A percentile compares a stretch with the other conserved stretches of the same genome.
Conservation (phyloP, 30 jellyfish, hydroid and myxozoan species). For the Calvadosia cruxmelitensis region DNA sequence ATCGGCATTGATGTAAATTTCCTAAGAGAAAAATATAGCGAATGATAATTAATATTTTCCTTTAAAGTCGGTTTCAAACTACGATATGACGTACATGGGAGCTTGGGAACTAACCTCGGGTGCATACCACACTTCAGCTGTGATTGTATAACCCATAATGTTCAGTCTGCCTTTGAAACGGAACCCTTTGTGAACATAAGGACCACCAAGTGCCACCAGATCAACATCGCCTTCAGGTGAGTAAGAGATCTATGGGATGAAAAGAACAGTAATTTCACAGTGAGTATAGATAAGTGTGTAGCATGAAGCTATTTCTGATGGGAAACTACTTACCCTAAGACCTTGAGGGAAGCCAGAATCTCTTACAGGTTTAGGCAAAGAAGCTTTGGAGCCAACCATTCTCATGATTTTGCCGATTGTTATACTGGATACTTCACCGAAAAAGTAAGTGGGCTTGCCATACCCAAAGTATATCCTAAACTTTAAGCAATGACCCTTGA, state of each 20-base stretch:
- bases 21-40: slow-evolving; percentile 48
- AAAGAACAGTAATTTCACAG: too few relatives aligned
- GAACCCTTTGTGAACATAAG: slow-evolving; percentile 62
- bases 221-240: slow-evolving; percentile 51
- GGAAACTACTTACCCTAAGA: slow-evolving; percentile 34
- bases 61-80: too few relatives aligned
- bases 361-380: slow-evolving; percentile 58
- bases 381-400: slow-evolving; percentile 74
- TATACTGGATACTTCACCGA: slow-evolving; percentile 66
- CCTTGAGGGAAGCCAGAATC: slow-evolving; percentile 91
- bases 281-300: too few relatives aligned
- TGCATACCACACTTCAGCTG: slow-evolving; percentile 47
- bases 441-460: slow-evolving; percentile 69
- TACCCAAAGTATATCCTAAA: slow-evolving; percentile 63
- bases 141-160: slow-evolving; percentile 55
- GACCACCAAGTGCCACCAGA: slow-evolving; percentile 75
- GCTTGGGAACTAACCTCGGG: slow-evolving; percentile 41
- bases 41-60: too few relatives aligned
- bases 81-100: not conserved
- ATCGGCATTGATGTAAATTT: slow-evolving; percentile 66
- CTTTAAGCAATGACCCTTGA: slow-evolving; percentile 88
- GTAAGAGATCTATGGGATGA: slow-evolving; percentile 52
- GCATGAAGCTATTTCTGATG: too few relatives aligned
- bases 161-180: slow-evolving; percentile 69
- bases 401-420: slow-evolving; percentile 88